Evolutionary conservation across 2,797 vertebrate species (phyloP).

Genomic region (Macrochelys suwanniensis): DNA sequence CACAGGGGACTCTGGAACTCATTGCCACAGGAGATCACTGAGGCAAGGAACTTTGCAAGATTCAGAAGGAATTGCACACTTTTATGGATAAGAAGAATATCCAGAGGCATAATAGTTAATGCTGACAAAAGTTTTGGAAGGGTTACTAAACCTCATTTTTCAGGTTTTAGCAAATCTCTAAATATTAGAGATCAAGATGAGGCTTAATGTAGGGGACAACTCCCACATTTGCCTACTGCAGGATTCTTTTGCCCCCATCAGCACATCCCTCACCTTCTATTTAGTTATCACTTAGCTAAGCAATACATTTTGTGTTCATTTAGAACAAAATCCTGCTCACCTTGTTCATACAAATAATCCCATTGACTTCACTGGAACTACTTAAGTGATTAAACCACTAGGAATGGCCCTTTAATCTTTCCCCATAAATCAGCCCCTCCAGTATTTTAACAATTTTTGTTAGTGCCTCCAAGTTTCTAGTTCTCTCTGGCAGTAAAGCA

Average conservation of each 20-base stretch:
- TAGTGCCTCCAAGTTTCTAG: conserved; percentile 17
- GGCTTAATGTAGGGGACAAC: neutral
- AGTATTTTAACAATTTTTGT: conserved; percentile 15
- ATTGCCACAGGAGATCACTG: neutral
- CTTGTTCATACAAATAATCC: conserved; percentile 3
- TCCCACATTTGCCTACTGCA: neutral
- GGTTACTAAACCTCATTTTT: conserved; percentile 4
- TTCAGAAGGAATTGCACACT: neutral
- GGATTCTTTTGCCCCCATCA: neutral
- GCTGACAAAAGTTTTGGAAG: neutral
- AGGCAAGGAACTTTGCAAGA: neutral
- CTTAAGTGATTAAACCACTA: conserved; percentile 19
- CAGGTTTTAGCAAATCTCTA: neutral
- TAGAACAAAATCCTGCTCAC: neutral
- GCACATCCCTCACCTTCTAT: neutral
- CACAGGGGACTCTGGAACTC: neutral
- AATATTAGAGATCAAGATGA: neutral
- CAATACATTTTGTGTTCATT: neutral
- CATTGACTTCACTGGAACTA: neutral
- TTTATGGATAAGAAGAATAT: neutral
- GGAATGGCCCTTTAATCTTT: conserved; percentile 13
- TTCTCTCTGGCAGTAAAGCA: conserved; percentile 15
- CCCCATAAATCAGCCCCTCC: neutral
- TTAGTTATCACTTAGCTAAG: neutral
- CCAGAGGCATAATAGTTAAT: neutral